Evolutionary conservation across 1,140 invertebrate species (phyloP), one percentile per base, ranked within the genome.

Genomic region (Ladona fulva): DNA sequence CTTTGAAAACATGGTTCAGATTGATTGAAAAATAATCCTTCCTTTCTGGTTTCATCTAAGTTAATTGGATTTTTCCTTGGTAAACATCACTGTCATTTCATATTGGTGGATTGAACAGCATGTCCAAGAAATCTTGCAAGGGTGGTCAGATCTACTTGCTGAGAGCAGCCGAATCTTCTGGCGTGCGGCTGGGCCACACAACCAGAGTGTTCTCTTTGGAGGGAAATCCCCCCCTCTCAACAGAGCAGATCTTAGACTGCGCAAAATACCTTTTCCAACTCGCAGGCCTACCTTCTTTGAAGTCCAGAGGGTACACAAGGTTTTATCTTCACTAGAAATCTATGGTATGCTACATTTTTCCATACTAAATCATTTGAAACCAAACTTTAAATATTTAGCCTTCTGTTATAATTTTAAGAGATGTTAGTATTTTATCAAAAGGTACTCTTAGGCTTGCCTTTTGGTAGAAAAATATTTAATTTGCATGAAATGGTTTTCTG

Each of bases 181-280:
- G 79, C 88, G 94, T 79, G 93, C 94, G 0, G 89, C 91, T 8
- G 92, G 94, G 8, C 89, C 91, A 0, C 86, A 89, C 42, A 95
- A 95, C 85, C 87, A 90, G 76, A 87, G 85, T 5, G 88, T 93
- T 1, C 84, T 96, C 14, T 96, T 95, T 81, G 90, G 92, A 24
- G 92, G 93, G 24, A 91, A 91, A 81, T 89, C 88, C 79, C 90
- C 93, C 1, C 84, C 89, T 0, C 83, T 96, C 14, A 87, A 90
- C 79, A 90, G 90, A 83, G 87, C 85, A 74, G 93, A 95, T 82
- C 73, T 81, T 10, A 85, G 92, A 78, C 84, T 96, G 14, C 85
- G 94, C 82, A 89, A 87, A 59, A 88, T 97, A 80, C 95, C 95
- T 8, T 95, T 97, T 84, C 90, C 92, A 0, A 96, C 95, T 0